These are phyloP conservation scores for Oscheius myriophilus DNA, from an alignment of 2,888 invertebrate species.

Conservation along the genomic window DNA sequence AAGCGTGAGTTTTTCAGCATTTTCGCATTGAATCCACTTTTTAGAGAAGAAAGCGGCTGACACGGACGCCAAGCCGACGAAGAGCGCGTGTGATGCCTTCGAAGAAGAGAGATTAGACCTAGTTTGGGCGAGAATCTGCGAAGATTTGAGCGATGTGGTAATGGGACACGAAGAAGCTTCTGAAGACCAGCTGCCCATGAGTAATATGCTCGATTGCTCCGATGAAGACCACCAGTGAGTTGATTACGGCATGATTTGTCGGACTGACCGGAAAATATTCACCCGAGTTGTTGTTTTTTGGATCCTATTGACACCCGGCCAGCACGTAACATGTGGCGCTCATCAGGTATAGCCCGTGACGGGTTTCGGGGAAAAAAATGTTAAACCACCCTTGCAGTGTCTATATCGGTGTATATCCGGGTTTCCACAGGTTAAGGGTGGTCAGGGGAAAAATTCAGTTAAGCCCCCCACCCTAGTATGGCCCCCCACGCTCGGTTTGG, in stretches of 20 bases:
- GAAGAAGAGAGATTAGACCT: conserved; percentile 30
- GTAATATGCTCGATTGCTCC: conserved; percentile 71
- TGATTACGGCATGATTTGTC: conserved; percentile 37
- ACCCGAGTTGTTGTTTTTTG: too few species aligned
- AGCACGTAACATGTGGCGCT: too few species aligned
- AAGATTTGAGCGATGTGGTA: conserved; percentile 70
- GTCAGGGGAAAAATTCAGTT: too few species aligned
- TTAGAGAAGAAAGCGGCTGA: not conserved
- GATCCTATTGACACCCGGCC: too few species aligned
- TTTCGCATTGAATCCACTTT: not conserved
- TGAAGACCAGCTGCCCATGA: conserved; percentile 81
- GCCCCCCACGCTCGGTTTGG: too few species aligned
- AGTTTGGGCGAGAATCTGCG: conserved; percentile 30
- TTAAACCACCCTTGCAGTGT: too few species aligned
- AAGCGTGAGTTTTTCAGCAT: conserved; percentile 8
- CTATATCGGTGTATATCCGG: too few species aligned
- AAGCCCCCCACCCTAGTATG: too few species aligned
- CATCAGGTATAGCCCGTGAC: too few species aligned
- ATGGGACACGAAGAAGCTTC: conserved; percentile 74
- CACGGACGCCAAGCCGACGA: not conserved
- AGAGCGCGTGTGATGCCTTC: conserved; percentile 8
- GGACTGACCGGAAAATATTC: too few species aligned
- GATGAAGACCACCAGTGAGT: conserved; percentile 58
- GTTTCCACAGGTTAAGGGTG: too few species aligned
- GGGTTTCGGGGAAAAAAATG: too few species aligned